Evolutionary conservation across 2,797 vertebrate genomes (phyloP), one percentile per base, ranked within the genome.

Genomic region (Arrhamphus sclerolepis): DNA sequence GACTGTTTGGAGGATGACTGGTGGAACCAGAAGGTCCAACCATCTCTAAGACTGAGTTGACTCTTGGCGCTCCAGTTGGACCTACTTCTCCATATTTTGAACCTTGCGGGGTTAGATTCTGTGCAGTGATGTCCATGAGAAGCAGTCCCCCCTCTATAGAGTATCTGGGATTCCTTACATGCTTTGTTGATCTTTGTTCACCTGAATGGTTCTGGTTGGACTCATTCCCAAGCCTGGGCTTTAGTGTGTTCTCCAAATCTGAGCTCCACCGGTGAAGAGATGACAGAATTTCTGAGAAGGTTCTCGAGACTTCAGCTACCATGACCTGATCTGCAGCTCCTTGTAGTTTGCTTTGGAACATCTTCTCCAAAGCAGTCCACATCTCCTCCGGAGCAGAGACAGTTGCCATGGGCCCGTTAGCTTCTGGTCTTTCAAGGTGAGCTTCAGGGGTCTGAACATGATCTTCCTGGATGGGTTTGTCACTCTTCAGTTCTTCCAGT

Each of bases 231-330:
- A 16, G 1, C 1, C 7, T 0, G 0, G 17, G 51, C 8, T 38
- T 62, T 1, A 58, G 14, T 3, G 11, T 48, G n/a, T 59, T 46
- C 21, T 76, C 48, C 1, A 62, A 0, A 19, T 72, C 69, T 29
- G 18, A 62, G 38, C 57, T 53, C 59, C 71, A 65, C 28, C 16
- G 38, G 6, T 34, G 18, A 19, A 77, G 46, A 10, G 53, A 61
- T 17, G 20, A 39, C 10, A 58, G 11, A 2, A 71, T 56, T 5
- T 57, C 42, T 19, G 60, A 57, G 16, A 70, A 39, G 2, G 46
- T 21, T 44, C 26, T 67, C 0, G 63, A 64, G 24, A 70, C 46
- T 41, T 78, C 66, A 4, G 43, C 13, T 7, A 43, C 26, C 17
- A 57, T 19, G 22, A n/a, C 10, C 4, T 21, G 55, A 51, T 77